These are phyloP conservation scores for Xiphydria camelus DNA, from an alignment of 2,888 invertebrate genomes.

Conservation along the genomic window DNA sequence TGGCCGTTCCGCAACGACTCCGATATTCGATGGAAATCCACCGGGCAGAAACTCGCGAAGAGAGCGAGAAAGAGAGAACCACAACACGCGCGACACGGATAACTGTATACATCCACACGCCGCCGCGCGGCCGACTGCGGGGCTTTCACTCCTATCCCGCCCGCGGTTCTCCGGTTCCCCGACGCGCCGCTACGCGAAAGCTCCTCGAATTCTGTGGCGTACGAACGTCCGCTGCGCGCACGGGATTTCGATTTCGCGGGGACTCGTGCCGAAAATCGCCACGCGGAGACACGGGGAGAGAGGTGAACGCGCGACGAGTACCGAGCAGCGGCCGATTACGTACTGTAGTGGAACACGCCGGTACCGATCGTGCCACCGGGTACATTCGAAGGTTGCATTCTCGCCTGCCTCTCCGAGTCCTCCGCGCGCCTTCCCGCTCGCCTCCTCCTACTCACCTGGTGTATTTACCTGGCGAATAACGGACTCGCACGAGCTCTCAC, in stretches of 20 bases:
- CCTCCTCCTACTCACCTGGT: constrained; percentile 18
- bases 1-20: neutral
- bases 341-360: constrained; percentile 30
- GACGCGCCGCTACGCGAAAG: too few relatives aligned
- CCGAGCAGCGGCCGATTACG: constrained; percentile 31
- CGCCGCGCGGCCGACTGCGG: constrained; percentile 13
- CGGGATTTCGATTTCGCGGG: too few relatives aligned
- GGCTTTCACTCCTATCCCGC: constrained; percentile 18
- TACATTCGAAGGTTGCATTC: constrained; percentile 46
- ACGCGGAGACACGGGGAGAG: too few relatives aligned
- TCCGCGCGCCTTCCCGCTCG: too few relatives aligned
- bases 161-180: too few relatives aligned
- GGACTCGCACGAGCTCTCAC: constrained; percentile 14
- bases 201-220: too few relatives aligned
- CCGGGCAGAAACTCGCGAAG: constrained; percentile 6
- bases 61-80: constrained; percentile 7
- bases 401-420: constrained; percentile 23
- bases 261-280: too few relatives aligned
- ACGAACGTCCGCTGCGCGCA: too few relatives aligned
- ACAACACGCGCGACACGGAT: constrained; percentile 15
- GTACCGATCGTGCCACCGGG: constrained; percentile 34
- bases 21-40: too few relatives aligned
- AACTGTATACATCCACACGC: constrained; percentile 12
- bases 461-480: constrained; percentile 26
- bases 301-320: too few relatives aligned